Evolutionary conservation across 2,888 invertebrate species (phyloP).

Genomic region (Gasteruption jaculator): DNA sequence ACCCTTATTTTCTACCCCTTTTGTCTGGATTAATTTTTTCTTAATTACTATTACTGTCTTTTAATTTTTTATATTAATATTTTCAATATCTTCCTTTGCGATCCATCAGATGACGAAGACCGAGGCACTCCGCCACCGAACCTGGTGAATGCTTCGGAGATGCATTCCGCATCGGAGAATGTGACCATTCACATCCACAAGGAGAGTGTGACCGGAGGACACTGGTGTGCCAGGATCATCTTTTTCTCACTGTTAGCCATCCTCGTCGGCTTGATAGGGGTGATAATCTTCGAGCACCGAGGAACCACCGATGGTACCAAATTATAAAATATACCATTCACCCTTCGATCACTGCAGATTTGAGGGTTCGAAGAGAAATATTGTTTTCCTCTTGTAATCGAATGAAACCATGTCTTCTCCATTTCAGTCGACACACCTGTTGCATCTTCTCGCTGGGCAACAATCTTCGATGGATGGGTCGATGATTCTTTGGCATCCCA

Average conservation of each 20-base stretch:
- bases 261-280: constrained; percentile 68
- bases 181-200: constrained; percentile 74
- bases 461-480: constrained; percentile 75
- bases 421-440: constrained; percentile 58
- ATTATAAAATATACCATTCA: constrained; percentile 3
- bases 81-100: constrained; percentile 10
- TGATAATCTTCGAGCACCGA: constrained; percentile 76
- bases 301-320: constrained; percentile 72
- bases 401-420: constrained; percentile 2
- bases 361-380: not conserved
- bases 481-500: constrained; percentile 57
- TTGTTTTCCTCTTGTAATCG: not conserved
- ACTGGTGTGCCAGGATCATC: constrained; percentile 78
- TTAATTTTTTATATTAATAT: constrained; percentile 5
- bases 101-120: constrained; percentile 42
- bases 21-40: too few relatives aligned
- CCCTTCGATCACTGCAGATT: not conserved
- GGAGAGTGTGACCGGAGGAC: constrained; percentile 74
- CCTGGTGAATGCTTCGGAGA: constrained; percentile 31
- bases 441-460: constrained; percentile 68
- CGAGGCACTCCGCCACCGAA: constrained; percentile 40
- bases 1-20: too few relatives aligned
- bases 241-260: constrained; percentile 73
- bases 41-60: constrained; percentile 6
- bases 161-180: constrained; percentile 59